phyloP scores from a whole-genome alignment of 2,888 invertebrate genomes.

The Notodonta dromedarius region DNA sequence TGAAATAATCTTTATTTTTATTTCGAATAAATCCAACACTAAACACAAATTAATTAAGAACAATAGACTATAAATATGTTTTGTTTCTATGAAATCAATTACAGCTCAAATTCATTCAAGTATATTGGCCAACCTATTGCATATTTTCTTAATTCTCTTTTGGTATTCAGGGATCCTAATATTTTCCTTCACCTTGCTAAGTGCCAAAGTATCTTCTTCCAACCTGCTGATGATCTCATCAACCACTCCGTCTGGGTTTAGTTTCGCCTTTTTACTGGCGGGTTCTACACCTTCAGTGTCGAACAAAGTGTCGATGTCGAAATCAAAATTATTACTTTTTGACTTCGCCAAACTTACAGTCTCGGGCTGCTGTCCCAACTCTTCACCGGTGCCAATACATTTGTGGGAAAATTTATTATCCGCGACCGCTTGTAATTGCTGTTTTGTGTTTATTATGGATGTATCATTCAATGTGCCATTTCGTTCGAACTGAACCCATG shows the following conservation, averaged over 20 bases:
- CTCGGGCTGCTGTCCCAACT: slow-evolving; percentile 8
- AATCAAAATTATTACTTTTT: slow-evolving; percentile 59
- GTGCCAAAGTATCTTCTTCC: slow-evolving; percentile 52
- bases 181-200: slow-evolving; percentile 55
- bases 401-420: slow-evolving; percentile 49
- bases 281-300: slow-evolving; percentile 58
- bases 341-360: slow-evolving; percentile 26
- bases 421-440: slow-evolving; percentile 30
- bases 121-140: slow-evolving; percentile 61
- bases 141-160: slow-evolving; percentile 53
- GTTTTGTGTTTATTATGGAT: slow-evolving; percentile 25
- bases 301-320: slow-evolving; percentile 63
- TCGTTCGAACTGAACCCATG: slow-evolving; percentile 36
- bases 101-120: slow-evolving; percentile 39
- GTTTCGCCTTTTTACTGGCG: slow-evolving; percentile 61
- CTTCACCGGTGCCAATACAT: slow-evolving; percentile 42
- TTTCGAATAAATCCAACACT: slow-evolving; percentile 25
- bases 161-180: slow-evolving; percentile 48
- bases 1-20: slow-evolving; percentile 74
- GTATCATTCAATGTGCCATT: slow-evolving; percentile 19
- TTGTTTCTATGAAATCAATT: slow-evolving; percentile 20
- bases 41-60: too few relatives aligned
- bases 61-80: too few relatives aligned
- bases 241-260: slow-evolving; percentile 44
- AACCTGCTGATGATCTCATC: slow-evolving; percentile 56